These are phyloP conservation scores for Rhinopomastus cyanomelas DNA, from an alignment of 2,113 vertebrate genomes.

Conservation along the genomic window DNA sequence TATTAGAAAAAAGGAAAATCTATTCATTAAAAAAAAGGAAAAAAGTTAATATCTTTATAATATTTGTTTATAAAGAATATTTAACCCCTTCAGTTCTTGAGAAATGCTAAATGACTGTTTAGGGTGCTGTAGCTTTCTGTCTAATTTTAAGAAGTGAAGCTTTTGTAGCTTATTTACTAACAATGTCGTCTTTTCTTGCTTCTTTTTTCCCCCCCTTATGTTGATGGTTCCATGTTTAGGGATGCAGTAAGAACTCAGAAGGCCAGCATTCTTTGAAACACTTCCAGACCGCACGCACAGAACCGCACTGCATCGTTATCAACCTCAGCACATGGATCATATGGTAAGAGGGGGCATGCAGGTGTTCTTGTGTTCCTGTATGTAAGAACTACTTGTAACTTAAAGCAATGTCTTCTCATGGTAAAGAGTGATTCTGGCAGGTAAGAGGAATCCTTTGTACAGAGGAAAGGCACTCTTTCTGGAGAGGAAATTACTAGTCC, in stretches of 20 bases:
- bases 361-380: neutral
- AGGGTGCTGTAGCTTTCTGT: neutral
- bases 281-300: constrained; percentile 80
- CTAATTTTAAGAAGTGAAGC: neutral
- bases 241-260: constrained; percentile 88
- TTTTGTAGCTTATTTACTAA: neutral
- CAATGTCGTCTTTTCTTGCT: neutral
- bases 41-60: neutral
- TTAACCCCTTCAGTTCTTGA: neutral
- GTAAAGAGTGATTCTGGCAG: neutral
- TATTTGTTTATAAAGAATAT: neutral
- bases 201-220: neutral
- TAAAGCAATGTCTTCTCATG: neutral
- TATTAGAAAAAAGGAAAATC: neutral
- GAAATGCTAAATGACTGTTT: neutral
- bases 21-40: neutral
- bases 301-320: constrained; percentile 90
- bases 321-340: constrained; percentile 92
- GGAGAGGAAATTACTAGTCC: neutral
- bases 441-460: neutral
- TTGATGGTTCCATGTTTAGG: constrained; percentile 68
- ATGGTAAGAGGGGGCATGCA: constrained; percentile 80
- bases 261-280: constrained; percentile 90
- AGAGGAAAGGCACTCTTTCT: neutral
- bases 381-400: neutral